Conservation (phyloP, 2,113 vertebrate genomes). For the Clarias magur region DNA sequence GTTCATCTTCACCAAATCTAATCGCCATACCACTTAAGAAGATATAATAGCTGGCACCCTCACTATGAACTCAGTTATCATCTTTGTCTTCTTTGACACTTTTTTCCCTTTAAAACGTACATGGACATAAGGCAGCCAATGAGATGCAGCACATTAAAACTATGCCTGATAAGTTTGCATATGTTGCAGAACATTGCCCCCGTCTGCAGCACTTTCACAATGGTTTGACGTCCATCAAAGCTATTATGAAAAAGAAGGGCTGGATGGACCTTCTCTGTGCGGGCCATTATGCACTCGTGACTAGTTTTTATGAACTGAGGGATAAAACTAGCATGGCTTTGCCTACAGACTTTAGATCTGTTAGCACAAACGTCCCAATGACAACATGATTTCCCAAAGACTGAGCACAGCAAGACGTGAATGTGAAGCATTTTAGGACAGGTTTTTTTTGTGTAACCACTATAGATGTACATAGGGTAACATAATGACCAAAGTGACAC, state of each 20-base stretch:
- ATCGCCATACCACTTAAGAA: constrained; percentile 41
- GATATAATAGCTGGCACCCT: constrained; percentile 64
- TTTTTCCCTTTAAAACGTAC: constrained; percentile 56
- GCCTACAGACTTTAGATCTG: constrained; percentile 40
- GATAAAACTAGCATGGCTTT: constrained; percentile 44
- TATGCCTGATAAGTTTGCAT: constrained; percentile 68
- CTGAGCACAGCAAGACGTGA: background rate
- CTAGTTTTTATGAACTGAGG: constrained; percentile 54
- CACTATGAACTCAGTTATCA: constrained; percentile 76
- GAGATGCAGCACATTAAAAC: constrained; percentile 75
- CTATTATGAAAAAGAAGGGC: constrained; percentile 49
- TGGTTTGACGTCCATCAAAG: constrained; percentile 55
- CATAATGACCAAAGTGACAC: constrained; percentile 25
- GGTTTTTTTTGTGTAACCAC: constrained; percentile 12
- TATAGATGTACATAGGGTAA: constrained; percentile 4
- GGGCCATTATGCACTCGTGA: constrained; percentile 44
- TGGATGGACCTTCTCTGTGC: constrained; percentile 41
- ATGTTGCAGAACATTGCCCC: constrained; percentile 69
- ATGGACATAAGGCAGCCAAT: constrained; percentile 75
- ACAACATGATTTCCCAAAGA: constrained; percentile 35
- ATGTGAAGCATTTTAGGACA: background rate
- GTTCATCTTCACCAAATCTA: constrained; percentile 34
- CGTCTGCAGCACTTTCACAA: constrained; percentile 58
- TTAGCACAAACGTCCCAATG: constrained; percentile 31
- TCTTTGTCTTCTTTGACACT: constrained; percentile 42